Percentiles rank a stretch among this genome's conserved stretches.
Evolutionary conservation across 1,140 invertebrate species (phyloP).

Genomic region (Pygmarrhopalites habei): DNA sequence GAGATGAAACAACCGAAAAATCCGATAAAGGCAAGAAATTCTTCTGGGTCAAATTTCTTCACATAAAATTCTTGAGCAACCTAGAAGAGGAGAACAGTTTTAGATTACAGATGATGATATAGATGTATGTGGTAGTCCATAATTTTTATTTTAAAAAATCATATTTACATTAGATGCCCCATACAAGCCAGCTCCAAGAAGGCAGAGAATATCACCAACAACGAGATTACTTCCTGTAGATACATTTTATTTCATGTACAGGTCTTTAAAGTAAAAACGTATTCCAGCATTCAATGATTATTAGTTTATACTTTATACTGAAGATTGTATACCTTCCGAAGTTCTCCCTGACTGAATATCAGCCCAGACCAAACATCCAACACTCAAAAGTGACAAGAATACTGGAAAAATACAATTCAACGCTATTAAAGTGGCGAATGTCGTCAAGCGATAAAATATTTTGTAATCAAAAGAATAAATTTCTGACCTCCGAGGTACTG

Average conservation of each 20-base stretch:
- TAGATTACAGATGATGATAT: no score
- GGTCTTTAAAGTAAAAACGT: no score
- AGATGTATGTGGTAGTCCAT: no score
- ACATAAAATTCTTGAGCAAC: slow-evolving; percentile 76
- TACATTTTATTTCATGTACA: no score
- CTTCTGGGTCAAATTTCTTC: slow-evolving; percentile 62
- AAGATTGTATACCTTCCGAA: neutral
- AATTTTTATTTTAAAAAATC: no score
- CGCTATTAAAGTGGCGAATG: no score
- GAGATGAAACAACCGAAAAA: slow-evolving; percentile 72
- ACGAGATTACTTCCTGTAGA: slow-evolving; percentile 63
- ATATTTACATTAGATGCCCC: slow-evolving; percentile 73
- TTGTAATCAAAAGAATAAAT: no score
- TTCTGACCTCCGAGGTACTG: slow-evolving; percentile 75
- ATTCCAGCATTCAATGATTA: no score
- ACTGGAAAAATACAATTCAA: no score
- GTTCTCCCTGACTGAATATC: slow-evolving; percentile 62
- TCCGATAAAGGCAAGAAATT: slow-evolving; percentile 78
- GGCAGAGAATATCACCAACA: slow-evolving; percentile 74
- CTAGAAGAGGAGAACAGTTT: no score
- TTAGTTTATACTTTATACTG: no score
- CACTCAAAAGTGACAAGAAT: slow-evolving; percentile 69
- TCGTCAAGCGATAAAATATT: no score
- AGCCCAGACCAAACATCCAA: slow-evolving; percentile 74
- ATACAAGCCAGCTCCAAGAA: slow-evolving; percentile 71